Conservation (phyloP, 1,140 invertebrate genomes). For the Chrysomallon squamiferum region DNA sequence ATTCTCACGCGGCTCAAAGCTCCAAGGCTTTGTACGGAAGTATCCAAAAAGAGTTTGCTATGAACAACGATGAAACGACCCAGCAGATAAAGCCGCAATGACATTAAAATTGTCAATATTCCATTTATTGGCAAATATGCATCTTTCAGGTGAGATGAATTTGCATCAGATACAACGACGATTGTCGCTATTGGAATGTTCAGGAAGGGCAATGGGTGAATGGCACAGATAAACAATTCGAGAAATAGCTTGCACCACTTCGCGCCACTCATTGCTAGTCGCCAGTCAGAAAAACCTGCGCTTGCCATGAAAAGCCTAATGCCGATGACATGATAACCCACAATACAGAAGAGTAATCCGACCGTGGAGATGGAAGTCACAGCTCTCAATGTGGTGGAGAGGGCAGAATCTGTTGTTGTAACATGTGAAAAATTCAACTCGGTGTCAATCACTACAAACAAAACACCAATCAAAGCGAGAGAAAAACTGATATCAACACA, state of each 20-base stretch:
- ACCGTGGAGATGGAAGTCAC: constrained; percentile 40
- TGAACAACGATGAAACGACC: constrained; percentile 55
- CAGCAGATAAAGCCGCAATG: constrained; percentile 56
- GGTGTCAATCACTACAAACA: constrained; percentile 43
- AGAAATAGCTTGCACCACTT: constrained; percentile 37
- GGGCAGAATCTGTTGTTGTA: constrained; percentile 12
- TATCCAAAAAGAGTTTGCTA: constrained; percentile 57
- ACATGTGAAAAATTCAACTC: constrained; percentile 36
- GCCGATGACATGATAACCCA: constrained; percentile 45
- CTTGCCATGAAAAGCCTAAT: constrained; percentile 41
- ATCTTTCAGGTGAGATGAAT: constrained; percentile 11
- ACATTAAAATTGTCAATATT: constrained; percentile 56
- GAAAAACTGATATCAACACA: constrained; percentile 45
- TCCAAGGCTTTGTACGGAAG: constrained; percentile 57
- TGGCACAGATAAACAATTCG: constrained; percentile 38
- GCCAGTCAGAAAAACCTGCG: constrained; percentile 47
- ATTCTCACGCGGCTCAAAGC: constrained; percentile 57
- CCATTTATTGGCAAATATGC: constrained; percentile 44
- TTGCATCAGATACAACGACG: constrained; percentile 14
- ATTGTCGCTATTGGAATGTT: constrained; percentile 30
- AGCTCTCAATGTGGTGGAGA: constrained; percentile 35
- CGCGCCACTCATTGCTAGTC: constrained; percentile 34
- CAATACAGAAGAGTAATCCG: constrained; percentile 34
- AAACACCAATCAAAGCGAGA: constrained; percentile 41
- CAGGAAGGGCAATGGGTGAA: constrained; percentile 46